phyloP scores from a whole-genome alignment of 1,140 invertebrate genomes.

The Drosophila carrolli region DNA sequence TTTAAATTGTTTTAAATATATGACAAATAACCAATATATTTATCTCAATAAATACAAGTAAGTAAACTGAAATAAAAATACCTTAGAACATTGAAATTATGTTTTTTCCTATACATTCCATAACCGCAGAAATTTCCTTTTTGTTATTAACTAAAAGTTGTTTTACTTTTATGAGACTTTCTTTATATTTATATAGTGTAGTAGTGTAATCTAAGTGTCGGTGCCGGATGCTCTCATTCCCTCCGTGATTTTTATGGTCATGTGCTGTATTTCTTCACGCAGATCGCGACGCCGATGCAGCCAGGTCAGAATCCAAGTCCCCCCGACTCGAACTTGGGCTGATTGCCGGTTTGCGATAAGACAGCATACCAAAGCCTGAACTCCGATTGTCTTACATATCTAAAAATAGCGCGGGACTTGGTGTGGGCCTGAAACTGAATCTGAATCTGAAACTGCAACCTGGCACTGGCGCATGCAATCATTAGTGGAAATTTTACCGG shows the following conservation, averaged over 20 bases:
- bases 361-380: constrained; percentile 71
- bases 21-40: too few relatives aligned
- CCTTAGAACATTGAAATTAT: too few relatives aligned
- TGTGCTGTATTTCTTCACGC: constrained; percentile 75
- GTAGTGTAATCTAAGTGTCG: constrained; percentile 15
- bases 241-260: constrained; percentile 70
- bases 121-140: too few relatives aligned
- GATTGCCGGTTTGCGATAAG: constrained; percentile 75
- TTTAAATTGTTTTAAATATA: too few relatives aligned
- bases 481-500: constrained; percentile 67
- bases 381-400: constrained; percentile 65
- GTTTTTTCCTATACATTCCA: too few relatives aligned
- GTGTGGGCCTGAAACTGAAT: constrained; percentile 3
- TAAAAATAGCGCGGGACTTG: constrained; percentile 64
- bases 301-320: constrained; percentile 37
- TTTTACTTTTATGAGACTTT: too few relatives aligned
- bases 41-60: too few relatives aligned
- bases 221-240: constrained; percentile 28
- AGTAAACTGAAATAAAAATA: too few relatives aligned
- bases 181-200: too few relatives aligned
- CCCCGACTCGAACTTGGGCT: constrained; percentile 22
- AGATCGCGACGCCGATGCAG: constrained; percentile 67
- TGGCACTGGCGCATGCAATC: constrained; percentile 74
- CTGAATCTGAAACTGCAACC: constrained; percentile 11
- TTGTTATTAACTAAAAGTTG: too few relatives aligned